Evolutionary conservation across 2,113 vertebrate genomes (phyloP).

Genomic region (Campylomormyrus numenius): DNA sequence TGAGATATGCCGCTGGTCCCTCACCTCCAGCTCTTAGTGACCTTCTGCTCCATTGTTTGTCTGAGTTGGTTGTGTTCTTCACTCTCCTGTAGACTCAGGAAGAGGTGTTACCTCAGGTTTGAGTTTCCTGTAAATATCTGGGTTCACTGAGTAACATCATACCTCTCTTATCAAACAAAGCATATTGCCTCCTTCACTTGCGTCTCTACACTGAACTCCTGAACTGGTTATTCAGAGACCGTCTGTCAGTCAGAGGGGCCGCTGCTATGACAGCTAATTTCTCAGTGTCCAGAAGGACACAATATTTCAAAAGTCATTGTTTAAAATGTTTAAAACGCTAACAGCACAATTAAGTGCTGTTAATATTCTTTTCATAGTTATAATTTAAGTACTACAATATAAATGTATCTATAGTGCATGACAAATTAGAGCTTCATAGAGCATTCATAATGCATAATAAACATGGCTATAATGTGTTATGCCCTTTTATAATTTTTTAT

Average conservation of each 20-base stretch:
- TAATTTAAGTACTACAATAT: not conserved
- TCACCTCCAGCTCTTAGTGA: constrained; percentile 17
- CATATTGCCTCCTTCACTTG: not conserved
- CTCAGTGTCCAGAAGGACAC: not conserved
- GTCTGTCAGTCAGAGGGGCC: not conserved
- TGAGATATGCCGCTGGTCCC: constrained; percentile 1
- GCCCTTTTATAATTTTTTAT: not conserved
- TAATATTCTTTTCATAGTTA: not conserved
- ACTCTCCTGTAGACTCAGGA: constrained; percentile 14
- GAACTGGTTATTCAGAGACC: not conserved
- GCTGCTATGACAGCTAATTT: not conserved
- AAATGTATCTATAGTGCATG: not conserved
- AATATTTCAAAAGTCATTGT: not conserved
- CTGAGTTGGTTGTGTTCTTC: constrained; percentile 16
- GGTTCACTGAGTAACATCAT: not conserved
- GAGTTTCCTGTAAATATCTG: constrained; percentile 18
- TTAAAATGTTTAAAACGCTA: not conserved
- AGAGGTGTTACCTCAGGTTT: constrained; percentile 24
- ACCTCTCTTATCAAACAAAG: not conserved
- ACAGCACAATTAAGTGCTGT: not conserved
- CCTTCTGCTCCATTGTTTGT: constrained; percentile 20
- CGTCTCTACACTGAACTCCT: not conserved
- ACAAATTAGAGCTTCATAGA: not conserved
- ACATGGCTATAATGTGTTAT: not conserved
- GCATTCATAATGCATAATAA: not conserved